Base-by-base conservation (phyloP, 2,113 vertebrate species). In the Saguinus imperator region DNA sequence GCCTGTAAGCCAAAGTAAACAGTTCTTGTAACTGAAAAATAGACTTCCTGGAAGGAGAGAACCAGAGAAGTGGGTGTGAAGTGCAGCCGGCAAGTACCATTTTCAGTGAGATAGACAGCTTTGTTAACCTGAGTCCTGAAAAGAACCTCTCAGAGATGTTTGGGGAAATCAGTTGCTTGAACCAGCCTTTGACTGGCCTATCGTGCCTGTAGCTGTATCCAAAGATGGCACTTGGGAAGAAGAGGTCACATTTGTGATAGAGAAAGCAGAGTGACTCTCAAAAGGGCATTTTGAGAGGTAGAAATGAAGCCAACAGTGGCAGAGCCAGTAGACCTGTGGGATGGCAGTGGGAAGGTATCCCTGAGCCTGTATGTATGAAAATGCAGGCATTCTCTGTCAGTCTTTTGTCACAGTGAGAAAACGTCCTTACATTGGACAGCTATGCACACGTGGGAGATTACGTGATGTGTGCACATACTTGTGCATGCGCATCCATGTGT, bases 1-100 rank as follows among this genome's bases (percentile, higher is more conserved):
- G 35, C 40, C 88, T 72, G 91, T 27, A 80, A 95, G 94, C 97
- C 96, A 98, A 89, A 83, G 94, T 96, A 96, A 97, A 96, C 86
- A 91, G 82, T 66, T 8, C 87, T 87, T 68, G 82, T 93, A 91
- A 95, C 91, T 87, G 85, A 93, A 94, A 94, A 93, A 83, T 16
- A 75, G 96, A 70, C 87, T 90, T 95, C 75, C 94, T 95, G 93
- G 77, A 94, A 94, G 93, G 77, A 76, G 48, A 61, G 93, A 81
- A 16, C 45, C 11, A 1, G 95, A 81, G 90, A 73, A 97, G 94
- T 88, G 94, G 58, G 40, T 89, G 77, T 82, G 77, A 96, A 94
- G 66, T 70, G 1, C 66, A 79, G 9, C 50, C n/a, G 27, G n/a
- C 58, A 89, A 94, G 85, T 43, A 76, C 80, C 70, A 1, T 89